These are phyloP conservation scores for Pyrochroa serraticornis DNA, from an alignment of 2,888 invertebrate species.

Conservation along the genomic window DNA sequence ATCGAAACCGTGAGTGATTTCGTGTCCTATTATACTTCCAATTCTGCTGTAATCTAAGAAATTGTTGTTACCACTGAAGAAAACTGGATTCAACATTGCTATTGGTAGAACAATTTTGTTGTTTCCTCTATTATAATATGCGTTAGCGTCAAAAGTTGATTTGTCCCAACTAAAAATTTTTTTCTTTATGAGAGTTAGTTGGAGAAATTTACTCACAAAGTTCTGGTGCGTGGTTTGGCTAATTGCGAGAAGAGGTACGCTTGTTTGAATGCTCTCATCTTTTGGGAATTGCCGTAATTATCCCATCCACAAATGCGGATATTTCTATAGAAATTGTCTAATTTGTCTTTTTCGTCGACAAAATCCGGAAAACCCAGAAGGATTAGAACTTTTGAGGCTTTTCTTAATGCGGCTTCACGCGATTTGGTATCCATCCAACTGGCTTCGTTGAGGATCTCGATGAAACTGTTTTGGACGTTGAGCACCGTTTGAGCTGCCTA, in stretches of 20 bases:
- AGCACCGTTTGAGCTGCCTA: slow-evolving; percentile 55
- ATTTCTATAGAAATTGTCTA: slow-evolving; percentile 53
- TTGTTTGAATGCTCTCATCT: slow-evolving; percentile 50
- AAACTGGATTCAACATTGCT: slow-evolving; percentile 50
- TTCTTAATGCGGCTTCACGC: slow-evolving; percentile 57
- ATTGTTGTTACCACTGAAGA: slow-evolving; percentile 50
- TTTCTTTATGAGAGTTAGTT: not conserved
- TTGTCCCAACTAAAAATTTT: slow-evolving; percentile 50
- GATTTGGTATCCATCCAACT: slow-evolving; percentile 64
- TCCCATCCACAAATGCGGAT: slow-evolving; percentile 53
- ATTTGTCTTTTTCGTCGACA: slow-evolving; percentile 34
- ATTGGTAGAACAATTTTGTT: slow-evolving; percentile 56
- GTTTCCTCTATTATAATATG: slow-evolving; percentile 67
- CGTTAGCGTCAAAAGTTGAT: slow-evolving; percentile 65
- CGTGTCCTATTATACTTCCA: slow-evolving; percentile 64
- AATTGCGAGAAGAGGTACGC: slow-evolving; percentile 48
- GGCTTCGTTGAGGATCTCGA: slow-evolving; percentile 55
- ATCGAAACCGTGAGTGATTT: slow-evolving; percentile 63
- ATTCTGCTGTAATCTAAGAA: slow-evolving; percentile 63
- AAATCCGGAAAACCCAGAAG: slow-evolving; percentile 52
- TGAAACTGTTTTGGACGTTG: slow-evolving; percentile 59
- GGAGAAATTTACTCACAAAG: slow-evolving; percentile 35
- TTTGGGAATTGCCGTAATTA: slow-evolving; percentile 52
- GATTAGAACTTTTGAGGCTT: slow-evolving; percentile 59
- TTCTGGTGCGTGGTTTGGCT: slow-evolving; percentile 42